These are phyloP conservation scores for Drosophila rubida DNA, from an alignment of 2,888 invertebrate genomes.

Conservation along the genomic window DNA sequence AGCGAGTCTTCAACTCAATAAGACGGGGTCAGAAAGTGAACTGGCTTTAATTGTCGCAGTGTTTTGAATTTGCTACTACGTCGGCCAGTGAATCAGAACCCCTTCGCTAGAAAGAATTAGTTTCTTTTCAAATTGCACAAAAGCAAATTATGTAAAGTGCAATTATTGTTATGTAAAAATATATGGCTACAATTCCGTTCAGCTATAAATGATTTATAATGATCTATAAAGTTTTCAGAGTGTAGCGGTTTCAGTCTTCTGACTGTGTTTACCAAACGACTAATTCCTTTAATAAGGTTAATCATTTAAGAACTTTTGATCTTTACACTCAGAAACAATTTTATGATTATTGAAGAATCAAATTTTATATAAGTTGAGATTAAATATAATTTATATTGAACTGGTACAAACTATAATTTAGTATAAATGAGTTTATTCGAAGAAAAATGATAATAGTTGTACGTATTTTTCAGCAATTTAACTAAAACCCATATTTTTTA, in stretches of 20 bases:
- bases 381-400: no score
- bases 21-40: slow-evolving; percentile 71
- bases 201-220: slow-evolving; percentile 21
- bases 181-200: slow-evolving; percentile 13
- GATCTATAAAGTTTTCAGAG: slow-evolving; percentile 3
- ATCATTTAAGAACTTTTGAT: slow-evolving; percentile 3
- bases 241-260: neutral
- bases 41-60: slow-evolving; percentile 69
- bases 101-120: slow-evolving; percentile 25
- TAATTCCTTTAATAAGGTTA: slow-evolving; percentile 1
- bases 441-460: no score
- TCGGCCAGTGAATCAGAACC: slow-evolving; percentile 63
- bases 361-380: no score
- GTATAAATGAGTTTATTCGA: no score
- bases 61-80: slow-evolving; percentile 21
- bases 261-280: neutral
- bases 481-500: no score
- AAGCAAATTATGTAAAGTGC: slow-evolving; percentile 69
- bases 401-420: no score
- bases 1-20: slow-evolving; percentile 58
- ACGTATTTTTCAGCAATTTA: no score
- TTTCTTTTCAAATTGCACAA: slow-evolving; percentile 39
- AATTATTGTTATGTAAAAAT: slow-evolving; percentile 67
- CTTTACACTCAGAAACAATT: neutral
- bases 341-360: no score